Evolutionary conservation across 2,113 vertebrate species (phyloP).

Genomic region (Nicator chloris): DNA sequence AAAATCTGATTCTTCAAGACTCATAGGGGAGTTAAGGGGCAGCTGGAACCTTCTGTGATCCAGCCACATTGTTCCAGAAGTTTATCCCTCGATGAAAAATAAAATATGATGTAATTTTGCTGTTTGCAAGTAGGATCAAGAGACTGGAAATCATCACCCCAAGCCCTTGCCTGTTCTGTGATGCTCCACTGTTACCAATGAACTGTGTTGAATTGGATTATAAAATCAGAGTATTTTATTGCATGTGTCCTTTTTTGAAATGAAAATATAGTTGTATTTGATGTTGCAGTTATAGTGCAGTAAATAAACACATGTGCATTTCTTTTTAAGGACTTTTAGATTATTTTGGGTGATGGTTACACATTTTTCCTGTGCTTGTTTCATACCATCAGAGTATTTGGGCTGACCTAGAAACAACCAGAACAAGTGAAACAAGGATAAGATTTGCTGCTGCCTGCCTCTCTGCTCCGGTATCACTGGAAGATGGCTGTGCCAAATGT

Average conservation of each 20-base stretch:
- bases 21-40: not conserved
- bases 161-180: not conserved
- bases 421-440: not conserved
- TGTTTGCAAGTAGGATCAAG: slow-evolving; percentile 11
- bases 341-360: not conserved
- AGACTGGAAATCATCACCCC: slow-evolving; percentile 15
- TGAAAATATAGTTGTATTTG: not conserved
- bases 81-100: not conserved
- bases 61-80: not conserved
- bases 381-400: not conserved
- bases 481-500: not conserved
- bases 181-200: not conserved
- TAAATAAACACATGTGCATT: slow-evolving; percentile 38
- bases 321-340: slow-evolving; percentile 24
- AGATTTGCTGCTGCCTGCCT: not conserved
- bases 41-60: not conserved
- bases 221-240: slow-evolving; percentile 2
- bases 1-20: not conserved
- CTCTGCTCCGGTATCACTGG: not conserved
- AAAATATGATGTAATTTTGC: slow-evolving; percentile 16
- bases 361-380: not conserved
- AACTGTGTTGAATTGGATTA: not conserved
- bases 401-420: not conserved
- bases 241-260: slow-evolving; percentile 32
- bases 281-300: not conserved